Base-by-base conservation (phyloP, 2,113 vertebrate genomes). In the Odontophorus gujanensis region DNA sequence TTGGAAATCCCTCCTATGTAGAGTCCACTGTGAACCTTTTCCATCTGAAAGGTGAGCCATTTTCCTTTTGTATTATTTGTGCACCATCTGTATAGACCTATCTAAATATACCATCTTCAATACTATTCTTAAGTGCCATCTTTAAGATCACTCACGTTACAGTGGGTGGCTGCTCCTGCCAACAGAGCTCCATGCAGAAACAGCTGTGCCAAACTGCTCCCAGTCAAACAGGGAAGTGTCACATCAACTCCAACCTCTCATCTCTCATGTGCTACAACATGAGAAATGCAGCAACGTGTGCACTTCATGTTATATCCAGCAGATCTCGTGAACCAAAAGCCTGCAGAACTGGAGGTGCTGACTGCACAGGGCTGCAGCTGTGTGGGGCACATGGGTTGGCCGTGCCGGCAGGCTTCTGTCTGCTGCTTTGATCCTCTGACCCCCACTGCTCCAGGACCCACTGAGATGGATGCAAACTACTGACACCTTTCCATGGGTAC, bases 351-450 rank as follows among this genome's bases (percentile, higher is more conserved):
- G 50, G 13, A 43, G 9, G 24, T 51, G 28, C 36, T 63, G 66
- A 28, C 19, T 11, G 10, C 26, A 28, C 48, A 34, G 28, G 19
- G 38, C 28, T 58, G 61, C 58, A 73, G 21, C 73, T 62, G 16
- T 5, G 38, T 51, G 61, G 47, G 15, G 57, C 28, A 9, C 0
- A 0, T 7, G 30, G 32, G n/a, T 18, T 40, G 30, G 51, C 22
- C 14, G 8, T 36, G 13, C 24, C 26, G 38, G 26, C 66, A 73
- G 32, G 34, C 32, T 80, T 80, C 61, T 13, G 17, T 13, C 38
- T 6, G 20, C 57, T 65, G 30, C 34, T 76, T 66, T 32, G 45
- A 7, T 61, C 19, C 10, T 55, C 63, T 65, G 40, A 38, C 18
- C 34, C 20, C 36, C 45, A 50, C 40, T 87, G 67, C 21, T 65